Base-by-base conservation (phyloP, 35 echinoderm and acorn worm genomes). In the Ophioderma brevispina region DNA sequence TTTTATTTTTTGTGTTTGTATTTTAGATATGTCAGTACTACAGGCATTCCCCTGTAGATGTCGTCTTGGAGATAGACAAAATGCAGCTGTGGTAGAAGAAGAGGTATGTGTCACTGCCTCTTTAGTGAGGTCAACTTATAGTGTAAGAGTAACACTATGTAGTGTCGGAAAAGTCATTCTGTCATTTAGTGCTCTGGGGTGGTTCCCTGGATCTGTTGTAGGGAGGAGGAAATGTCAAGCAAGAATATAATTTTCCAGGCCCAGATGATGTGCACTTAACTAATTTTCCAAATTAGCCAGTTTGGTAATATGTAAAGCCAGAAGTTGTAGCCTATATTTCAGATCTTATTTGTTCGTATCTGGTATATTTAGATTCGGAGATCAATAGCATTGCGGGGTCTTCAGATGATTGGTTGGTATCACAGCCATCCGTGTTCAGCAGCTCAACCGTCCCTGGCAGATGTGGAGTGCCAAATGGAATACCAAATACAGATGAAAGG, bases 351-450 rank as follows among this genome's bases (percentile, higher is more conserved):
- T 37, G 1, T 2, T 40, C 38, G 31, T 40, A 83, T 33, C 5
- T 56, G 30, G 50, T 14, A 4, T 46, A 46, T 32, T 37, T 81
- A 99, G 93, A 99, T 99, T 79, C 93, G 89, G 33, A 87, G 88
- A 40, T 87, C 90, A 33, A 93, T 99, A 64, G 77, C 83, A 21
- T 55, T 85, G 17, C 56, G 93, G 1, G 97, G 97, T 33, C 88
- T 99, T 8, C 90, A 92, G 55, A 75, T 99, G 35, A 90, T 99
- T 13, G 97, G 97, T 17, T 99, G 97, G 97, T 99, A 99, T 85
- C 97, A 99, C 87, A 99, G 97, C 86, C 97, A 99, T 40, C 97
- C 97, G 5, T 92, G 87, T 21, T 79, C 81, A 23, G 82, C 90
- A 21, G 90, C 94, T 25, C 94, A 99, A 32, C 97, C 97, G 23